phyloP scores from a whole-genome alignment of 1,140 invertebrate genomes.

The Caenorhabditis elegans region WBcel235 BX284606.5:9541501-9542000 shows the following conservation, averaged over 20 bases:
- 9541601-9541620: no score
- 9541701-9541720: no score
- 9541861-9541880: background rate
- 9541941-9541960: background rate
- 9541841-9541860: conserved; percentile 42
- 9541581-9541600: no score
- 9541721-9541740: no score
- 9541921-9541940: background rate
- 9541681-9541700: no score
- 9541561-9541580: no score
- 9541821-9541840: conserved; percentile 51
- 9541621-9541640: no score
- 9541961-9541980: background rate
- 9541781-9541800: conserved; percentile 51
- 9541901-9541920: background rate
- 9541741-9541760: background rate
- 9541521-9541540: no score
- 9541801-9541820: conserved; percentile 49
- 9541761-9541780: background rate
- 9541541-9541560: no score
- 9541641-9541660: no score
- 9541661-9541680: no score
- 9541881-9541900: conserved; percentile 32
- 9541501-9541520: no score
- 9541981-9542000: background rate